Percentiles rank a stretch among this genome's conserved stretches.
Conservation (phyloP, 2,888 invertebrate species). For the Myathropa florea region DNA sequence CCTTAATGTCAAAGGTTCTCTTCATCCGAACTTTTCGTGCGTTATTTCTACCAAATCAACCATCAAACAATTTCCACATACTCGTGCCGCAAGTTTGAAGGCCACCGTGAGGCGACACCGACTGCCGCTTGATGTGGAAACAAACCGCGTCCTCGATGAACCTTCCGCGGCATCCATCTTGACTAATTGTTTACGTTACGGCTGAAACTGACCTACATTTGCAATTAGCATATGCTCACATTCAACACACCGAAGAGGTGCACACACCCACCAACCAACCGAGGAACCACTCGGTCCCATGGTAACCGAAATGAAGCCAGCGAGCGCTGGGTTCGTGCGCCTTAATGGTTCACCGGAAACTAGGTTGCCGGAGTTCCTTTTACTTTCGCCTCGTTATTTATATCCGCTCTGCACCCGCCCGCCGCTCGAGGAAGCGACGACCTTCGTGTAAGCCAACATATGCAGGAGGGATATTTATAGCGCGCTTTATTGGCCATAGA, state of each 20-base stretch:
- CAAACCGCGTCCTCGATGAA: slow-evolving; percentile 24
- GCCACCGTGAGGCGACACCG: not conserved
- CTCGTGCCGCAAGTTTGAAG: not conserved
- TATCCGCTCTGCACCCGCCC: slow-evolving; percentile 26
- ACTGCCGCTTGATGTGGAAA: not conserved
- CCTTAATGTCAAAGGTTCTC: not conserved
- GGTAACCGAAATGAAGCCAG: slow-evolving; percentile 43
- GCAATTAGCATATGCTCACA: slow-evolving; percentile 52
- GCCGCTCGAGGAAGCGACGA: slow-evolving; percentile 31
- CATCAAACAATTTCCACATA: not conserved
- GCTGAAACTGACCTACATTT: slow-evolving; percentile 65
- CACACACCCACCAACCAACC: slow-evolving; percentile 20
- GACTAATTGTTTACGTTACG: slow-evolving; percentile 53
- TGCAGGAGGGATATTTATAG: slow-evolving; percentile 57
- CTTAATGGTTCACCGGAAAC: slow-evolving; percentile 60
- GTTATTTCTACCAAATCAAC: not conserved
- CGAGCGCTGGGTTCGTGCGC: slow-evolving; percentile 50
- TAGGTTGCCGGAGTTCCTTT: slow-evolving; percentile 65
- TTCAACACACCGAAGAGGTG: slow-evolving; percentile 1
- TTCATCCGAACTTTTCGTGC: not conserved
- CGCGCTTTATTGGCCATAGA: slow-evolving; percentile 46
- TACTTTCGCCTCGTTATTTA: slow-evolving; percentile 58
- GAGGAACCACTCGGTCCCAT: slow-evolving; percentile 35
- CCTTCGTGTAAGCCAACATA: slow-evolving; percentile 62
- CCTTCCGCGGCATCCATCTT: slow-evolving; percentile 11